Percentiles rank a stretch among this genome's conserved stretches.
These are phyloP conservation scores for Coendou prehensilis DNA, from an alignment of 2,797 vertebrate species.

Conservation along the genomic window DNA sequence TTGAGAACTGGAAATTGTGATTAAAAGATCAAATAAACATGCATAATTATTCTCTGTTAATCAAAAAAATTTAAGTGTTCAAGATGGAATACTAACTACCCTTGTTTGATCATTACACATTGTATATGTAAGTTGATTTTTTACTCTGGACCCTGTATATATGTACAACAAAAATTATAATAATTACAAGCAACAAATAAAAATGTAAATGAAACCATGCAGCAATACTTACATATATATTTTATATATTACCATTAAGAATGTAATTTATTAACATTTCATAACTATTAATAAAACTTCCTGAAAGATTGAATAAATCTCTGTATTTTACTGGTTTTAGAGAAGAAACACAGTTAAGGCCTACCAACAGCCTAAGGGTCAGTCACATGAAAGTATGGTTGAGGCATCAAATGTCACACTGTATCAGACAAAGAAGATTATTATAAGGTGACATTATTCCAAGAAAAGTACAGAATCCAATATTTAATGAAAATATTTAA, in stretches of 20 bases:
- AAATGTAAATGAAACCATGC: not conserved
- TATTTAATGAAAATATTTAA: not conserved
- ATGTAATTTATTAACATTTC: not conserved
- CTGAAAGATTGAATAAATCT: not conserved
- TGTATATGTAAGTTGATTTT: not conserved
- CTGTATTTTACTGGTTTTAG: not conserved
- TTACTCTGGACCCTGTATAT: not conserved
- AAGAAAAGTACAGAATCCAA: not conserved
- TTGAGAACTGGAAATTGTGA: not conserved
- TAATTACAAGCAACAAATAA: not conserved
- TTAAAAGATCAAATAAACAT: not conserved
- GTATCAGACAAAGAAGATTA: not conserved
- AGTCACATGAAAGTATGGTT: not conserved
- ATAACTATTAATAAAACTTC: not conserved
- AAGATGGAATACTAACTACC: not conserved
- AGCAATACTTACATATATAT: not conserved
- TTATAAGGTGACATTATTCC: not conserved
- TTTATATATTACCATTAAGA: not conserved
- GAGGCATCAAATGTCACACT: not conserved
- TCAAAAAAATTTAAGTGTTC: not conserved
- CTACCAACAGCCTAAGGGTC: not conserved
- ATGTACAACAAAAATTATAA: not conserved
- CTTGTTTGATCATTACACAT: not conserved
- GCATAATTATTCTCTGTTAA: not conserved
- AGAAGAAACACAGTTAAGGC: not conserved